phyloP scores from a whole-genome alignment of 2,113 vertebrate species.

The Ginglymostoma cirratum region DNA sequence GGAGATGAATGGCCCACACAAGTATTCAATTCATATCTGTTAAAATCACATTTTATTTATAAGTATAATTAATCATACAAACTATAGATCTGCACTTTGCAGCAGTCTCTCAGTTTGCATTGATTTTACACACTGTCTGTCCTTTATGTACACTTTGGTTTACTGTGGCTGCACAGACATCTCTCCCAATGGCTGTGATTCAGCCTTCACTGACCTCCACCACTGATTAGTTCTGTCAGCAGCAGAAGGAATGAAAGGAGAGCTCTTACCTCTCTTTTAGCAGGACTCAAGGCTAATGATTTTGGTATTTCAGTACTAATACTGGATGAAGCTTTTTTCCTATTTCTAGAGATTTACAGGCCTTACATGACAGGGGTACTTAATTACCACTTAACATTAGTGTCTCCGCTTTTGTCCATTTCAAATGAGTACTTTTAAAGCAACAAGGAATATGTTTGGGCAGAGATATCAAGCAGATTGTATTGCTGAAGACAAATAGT shows the following conservation, averaged over 20 bases:
- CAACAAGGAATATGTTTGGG: not conserved
- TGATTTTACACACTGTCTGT: not conserved
- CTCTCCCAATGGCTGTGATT: constrained; percentile 30
- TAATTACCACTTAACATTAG: not conserved
- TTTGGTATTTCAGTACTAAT: not conserved
- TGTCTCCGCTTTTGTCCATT: not conserved
- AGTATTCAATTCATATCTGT: not conserved
- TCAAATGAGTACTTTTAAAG: not conserved
- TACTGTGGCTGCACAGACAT: not conserved
- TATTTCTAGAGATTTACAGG: not conserved
- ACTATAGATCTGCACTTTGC: constrained; percentile 15
- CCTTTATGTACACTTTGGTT: not conserved
- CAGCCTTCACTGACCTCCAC: constrained; percentile 17
- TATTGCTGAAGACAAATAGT: not conserved
- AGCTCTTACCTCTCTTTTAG: not conserved
- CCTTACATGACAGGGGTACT: not conserved
- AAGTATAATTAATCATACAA: not conserved
- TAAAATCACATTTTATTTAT: not conserved
- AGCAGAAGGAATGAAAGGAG: constrained; percentile 11
- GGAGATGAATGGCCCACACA: not conserved
- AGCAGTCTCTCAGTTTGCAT: not conserved
- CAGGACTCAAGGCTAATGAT: not conserved
- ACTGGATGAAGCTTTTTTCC: not conserved
- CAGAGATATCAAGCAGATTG: not conserved
- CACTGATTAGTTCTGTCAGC: not conserved